A percentile compares a stretch with the other conserved stretches of the same genome.
phyloP scores from a whole-genome alignment of 2,113 vertebrate genomes.

The Notechis scutatus region DNA sequence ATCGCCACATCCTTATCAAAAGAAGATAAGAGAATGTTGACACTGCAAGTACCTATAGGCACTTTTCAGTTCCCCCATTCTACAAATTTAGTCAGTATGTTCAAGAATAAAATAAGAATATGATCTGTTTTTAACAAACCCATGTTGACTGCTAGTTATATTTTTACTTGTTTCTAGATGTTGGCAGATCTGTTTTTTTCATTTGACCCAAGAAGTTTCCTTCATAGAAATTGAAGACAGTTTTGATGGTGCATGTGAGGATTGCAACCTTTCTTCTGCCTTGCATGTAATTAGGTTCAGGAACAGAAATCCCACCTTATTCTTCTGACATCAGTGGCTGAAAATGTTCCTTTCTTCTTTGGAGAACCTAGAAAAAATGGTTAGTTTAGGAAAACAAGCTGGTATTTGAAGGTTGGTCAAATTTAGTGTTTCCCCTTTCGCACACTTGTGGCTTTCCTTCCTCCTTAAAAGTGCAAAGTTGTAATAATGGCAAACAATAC shows the following conservation, averaged over 20 bases:
- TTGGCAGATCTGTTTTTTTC: too few species aligned
- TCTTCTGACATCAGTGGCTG: background rate
- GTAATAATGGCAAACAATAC: background rate
- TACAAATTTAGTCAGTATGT: too few species aligned
- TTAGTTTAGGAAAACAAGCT: too few species aligned
- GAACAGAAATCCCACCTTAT: background rate
- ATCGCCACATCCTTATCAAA: background rate
- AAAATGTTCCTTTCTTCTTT: background rate
- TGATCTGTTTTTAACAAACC: too few species aligned
- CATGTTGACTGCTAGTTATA: too few species aligned
- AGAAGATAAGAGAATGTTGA: background rate
- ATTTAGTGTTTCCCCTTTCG: background rate
- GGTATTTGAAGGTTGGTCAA: background rate
- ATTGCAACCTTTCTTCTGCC: background rate
- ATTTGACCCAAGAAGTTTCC: too few species aligned
- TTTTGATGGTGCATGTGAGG: background rate
- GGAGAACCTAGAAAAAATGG: background rate
- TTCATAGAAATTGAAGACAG: too few species aligned
- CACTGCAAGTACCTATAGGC: background rate
- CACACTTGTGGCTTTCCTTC: background rate
- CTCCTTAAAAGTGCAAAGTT: background rate
- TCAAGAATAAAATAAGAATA: too few species aligned
- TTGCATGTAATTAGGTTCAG: background rate
- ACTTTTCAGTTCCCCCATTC: background rate
- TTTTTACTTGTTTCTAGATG: too few species aligned